Evolutionary conservation across 2,888 invertebrate genomes (phyloP), one percentile per base, ranked within the genome.

Genomic region (Pyrrhosoma nymphula): DNA sequence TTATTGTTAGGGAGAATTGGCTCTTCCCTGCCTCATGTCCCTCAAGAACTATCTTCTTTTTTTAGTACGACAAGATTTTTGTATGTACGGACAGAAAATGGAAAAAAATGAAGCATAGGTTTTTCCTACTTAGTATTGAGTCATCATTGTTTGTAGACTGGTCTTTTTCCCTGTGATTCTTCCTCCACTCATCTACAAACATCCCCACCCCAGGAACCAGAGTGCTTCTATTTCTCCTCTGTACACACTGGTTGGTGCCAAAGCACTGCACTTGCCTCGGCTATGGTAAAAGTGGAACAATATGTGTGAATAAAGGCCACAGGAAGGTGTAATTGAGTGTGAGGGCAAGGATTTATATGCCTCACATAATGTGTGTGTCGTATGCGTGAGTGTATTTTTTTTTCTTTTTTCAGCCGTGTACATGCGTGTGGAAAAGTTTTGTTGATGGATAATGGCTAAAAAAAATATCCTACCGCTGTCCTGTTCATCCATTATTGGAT

Each of bases 201-300:
- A 47, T 47, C 63, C 89, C 47, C 56, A n/a, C 89, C 89, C 47
- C 55, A 89, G 16, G 89, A 89, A 89, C 89, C 89, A 75, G 93
- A 69, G 93, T 69, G 63, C 69, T 75, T 93, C 93, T 93, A 47
- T 69, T 69, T 69, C 93, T 93, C 93, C 69, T 89, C 26, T 89
- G 39, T 93, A 69, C 69, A 69, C 69, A 69, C 93, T 93, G 93
- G 93, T 93, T 93, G 93, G 93, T 93, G 93, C 93, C 93, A 69
- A 93, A 93, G 93, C 93, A 93, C 93, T 93, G 93, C 69, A 93
- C 93, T 93, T 93, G 93, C 93, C 93, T 93, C 93, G 69, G 93
- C 93, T 93, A 93, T 93, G 93, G 93, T 93, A 63, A 93, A 93
- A 93, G 93, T 93, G 93, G 93, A 93, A 93, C 93, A 93, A 93